Percentiles rank a stretch among this genome's conserved stretches.
Evolutionary conservation across 2,888 invertebrate species (phyloP).

Genomic region (Agonopterix heracliana): DNA sequence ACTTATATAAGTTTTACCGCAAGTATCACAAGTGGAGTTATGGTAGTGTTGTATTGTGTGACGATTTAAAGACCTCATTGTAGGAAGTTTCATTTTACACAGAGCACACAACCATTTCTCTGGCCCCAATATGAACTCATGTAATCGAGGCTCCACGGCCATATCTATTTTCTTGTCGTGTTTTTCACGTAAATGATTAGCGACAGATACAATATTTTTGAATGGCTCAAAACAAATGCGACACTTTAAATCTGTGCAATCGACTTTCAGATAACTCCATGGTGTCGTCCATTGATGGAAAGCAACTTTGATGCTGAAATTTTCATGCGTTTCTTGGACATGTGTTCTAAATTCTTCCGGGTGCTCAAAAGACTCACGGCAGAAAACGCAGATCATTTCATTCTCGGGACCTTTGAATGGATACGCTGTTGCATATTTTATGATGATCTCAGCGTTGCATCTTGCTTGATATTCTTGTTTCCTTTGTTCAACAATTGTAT

Average conservation of each 20-base stretch:
- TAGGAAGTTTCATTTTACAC: slow-evolving; percentile 24
- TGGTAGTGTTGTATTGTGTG: slow-evolving; percentile 33
- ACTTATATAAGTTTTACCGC: slow-evolving; percentile 30
- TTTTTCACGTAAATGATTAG: slow-evolving; percentile 21
- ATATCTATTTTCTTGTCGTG: slow-evolving; percentile 17
- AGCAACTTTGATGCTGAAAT: slow-evolving; percentile 15
- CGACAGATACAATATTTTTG: slow-evolving; percentile 18
- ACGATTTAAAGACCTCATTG: slow-evolving; percentile 27
- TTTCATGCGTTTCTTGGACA: slow-evolving; percentile 25
- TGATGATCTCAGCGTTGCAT: slow-evolving; percentile 31
- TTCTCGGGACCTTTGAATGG: slow-evolving; percentile 34
- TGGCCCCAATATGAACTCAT: slow-evolving; percentile 24
- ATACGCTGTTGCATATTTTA: slow-evolving; percentile 34
- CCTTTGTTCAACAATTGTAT: slow-evolving; percentile 26
- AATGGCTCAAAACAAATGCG: slow-evolving; percentile 20
- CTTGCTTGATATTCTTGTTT: slow-evolving; percentile 27
- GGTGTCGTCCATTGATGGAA: slow-evolving; percentile 31
- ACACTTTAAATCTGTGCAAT: slow-evolving; percentile 30
- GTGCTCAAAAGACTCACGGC: slow-evolving; percentile 25
- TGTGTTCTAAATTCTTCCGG: slow-evolving; percentile 31
- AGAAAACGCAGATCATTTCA: slow-evolving; percentile 30
- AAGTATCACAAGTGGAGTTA: slow-evolving; percentile 31
- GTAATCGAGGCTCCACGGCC: slow-evolving; percentile 19
- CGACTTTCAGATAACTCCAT: slow-evolving; percentile 24
- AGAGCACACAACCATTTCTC: slow-evolving; percentile 22